Evolutionary conservation across 1,140 invertebrate species (phyloP), one percentile per base, ranked within the genome.

Genomic region (Aphaenogaster rudis): DNA sequence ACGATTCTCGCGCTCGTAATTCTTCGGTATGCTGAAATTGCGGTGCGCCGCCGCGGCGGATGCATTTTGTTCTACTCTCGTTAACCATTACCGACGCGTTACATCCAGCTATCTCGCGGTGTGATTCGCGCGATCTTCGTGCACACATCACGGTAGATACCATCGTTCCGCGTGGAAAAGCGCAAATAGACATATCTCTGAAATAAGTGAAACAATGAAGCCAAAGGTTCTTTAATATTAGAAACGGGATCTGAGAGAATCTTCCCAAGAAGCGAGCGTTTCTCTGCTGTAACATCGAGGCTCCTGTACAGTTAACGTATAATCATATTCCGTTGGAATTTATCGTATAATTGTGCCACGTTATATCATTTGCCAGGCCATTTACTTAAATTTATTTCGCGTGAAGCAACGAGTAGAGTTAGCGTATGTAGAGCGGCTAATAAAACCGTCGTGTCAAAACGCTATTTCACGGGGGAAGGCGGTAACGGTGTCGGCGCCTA

Each of bases 1-100:
- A 90, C 89, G 80, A 90, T 91, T 90, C 82, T 86, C 89, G 87
- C 82, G 82, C 64, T 67, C 87, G 64, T 90, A 90, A 91, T 90
- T 91, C 89, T 90, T 88, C 64, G 89, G 33, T 86, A 81, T 79
- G 87, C 81, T 76, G 64, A 82, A 74, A 76, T 80, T 79, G 45
- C 63, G 52, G 61, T 63, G 39, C 57, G 54, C 80, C 69, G n/a
- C 66, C 50, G n/a, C 42, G 52, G 39, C 72, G 57, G 42, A 42
- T 81, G 57, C 74, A 67, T 79, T 76, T 76, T 88, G 52, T 59
- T 69, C 61, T 54, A 63, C n/a, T 52, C 81, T 52, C 61, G 76
- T 89, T 80, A 54, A 39, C 52, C 39, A 74, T 86, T 63, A 66
- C 76, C 77, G 33, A 33, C 84, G 36, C 45, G 80, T 67, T 86